phyloP scores from a whole-genome alignment of 37 sponge, comb jelly and placozoan genomes.

The Amphimedon queenslandica region DNA sequence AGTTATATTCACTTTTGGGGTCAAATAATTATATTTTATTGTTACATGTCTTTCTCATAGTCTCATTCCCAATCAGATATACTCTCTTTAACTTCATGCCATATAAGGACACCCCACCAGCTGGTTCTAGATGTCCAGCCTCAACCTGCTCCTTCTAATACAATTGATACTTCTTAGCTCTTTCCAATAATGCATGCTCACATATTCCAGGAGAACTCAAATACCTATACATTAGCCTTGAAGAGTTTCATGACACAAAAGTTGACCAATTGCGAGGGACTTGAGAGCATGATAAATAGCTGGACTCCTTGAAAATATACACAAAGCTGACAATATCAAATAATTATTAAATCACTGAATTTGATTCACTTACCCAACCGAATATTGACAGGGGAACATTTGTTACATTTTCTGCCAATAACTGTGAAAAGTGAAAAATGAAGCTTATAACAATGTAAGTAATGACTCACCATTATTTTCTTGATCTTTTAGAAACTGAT shows the following conservation, averaged over 20 bases:
- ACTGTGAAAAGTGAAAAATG: no score
- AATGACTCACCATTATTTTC: slow-evolving; percentile 1
- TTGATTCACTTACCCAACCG: no score
- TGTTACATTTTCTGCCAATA: not conserved
- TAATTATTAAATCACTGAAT: no score
- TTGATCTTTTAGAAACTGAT: not conserved
- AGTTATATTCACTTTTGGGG: not conserved
- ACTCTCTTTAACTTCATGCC: slow-evolving; percentile 19
- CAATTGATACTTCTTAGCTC: not conserved
- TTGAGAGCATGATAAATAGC: slow-evolving; percentile 21
- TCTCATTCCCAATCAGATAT: no score
- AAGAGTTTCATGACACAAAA: slow-evolving; percentile 6
- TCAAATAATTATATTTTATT: not conserved
- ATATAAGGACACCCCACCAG: slow-evolving; percentile 11
- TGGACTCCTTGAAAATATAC: slow-evolving; percentile 19
- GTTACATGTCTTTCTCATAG: not conserved
- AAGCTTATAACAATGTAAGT: no score
- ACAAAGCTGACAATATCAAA: no score
- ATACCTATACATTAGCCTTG: slow-evolving; percentile 5
- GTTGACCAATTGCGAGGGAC: not conserved
- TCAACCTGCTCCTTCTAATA: slow-evolving; percentile 1
- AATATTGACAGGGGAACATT: slow-evolving; percentile 4
- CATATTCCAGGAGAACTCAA: slow-evolving; percentile 5
- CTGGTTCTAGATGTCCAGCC: not conserved
- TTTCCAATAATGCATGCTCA: slow-evolving; percentile 2